Evolutionary conservation across 2,888 invertebrate species (phyloP), one percentile per base, ranked within the genome.

Genomic region (Phyllotreta striolata): DNA sequence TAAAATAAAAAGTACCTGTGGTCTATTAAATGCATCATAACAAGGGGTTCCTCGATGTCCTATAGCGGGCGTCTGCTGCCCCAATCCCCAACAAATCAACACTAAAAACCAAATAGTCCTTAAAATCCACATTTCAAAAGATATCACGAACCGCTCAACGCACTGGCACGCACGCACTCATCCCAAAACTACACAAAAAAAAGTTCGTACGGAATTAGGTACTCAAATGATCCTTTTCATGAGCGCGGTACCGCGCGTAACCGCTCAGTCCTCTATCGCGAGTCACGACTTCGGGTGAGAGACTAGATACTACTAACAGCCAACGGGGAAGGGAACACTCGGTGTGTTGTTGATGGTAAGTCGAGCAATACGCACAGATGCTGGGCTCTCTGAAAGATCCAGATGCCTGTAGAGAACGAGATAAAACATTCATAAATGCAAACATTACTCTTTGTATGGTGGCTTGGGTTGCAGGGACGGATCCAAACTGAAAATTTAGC

Each of bases 11-110:
- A 37, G 49, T 56, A 86, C 86, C 84, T 85, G 85, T 6, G 86
- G 84, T 73, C 83, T 80, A 60, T 84, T 83, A 72, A 84, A 85
- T 64, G 81, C 80, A 77, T 86, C 86, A 73, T 86, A 86, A 75
- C 86, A 86, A 72, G 82, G 76, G 37, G 80, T 81, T 61, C 80
- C 79, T 70, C 78, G 79, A 63, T 70, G 70, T 46, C 80, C 81
- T 37, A 80, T 69, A 7, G 70, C 77, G 47, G 82, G 81, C 35
- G 81, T 81, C 34, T 80, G 75, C 46, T 78, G 70, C 35, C 62
- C 63, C 37, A 40, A 39, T 52, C 63, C 55, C 39, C 38, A 54
- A 56, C 52, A 54, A 55, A 62, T 13, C 8, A 58, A 10, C 24
- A 47, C 37, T 47, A 54, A 56, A 8, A 62, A 57, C 52, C 49